These are phyloP conservation scores for Electrona antarctica DNA, from an alignment of 2,113 vertebrate genomes.

Conservation along the genomic window DNA sequence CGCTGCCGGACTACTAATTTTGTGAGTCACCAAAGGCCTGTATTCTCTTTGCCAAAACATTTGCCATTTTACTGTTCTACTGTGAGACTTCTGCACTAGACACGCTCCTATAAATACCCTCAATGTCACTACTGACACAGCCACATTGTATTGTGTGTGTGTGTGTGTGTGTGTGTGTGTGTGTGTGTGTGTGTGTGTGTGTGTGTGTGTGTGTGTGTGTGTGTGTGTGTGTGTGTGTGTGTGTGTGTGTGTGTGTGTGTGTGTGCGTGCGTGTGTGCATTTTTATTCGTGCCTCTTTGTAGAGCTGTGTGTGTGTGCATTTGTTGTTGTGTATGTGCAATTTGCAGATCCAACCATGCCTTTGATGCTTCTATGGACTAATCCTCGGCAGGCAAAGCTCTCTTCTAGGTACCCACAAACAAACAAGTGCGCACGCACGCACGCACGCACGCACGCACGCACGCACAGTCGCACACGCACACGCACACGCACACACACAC, in stretches of 20 bases:
- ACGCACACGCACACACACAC: slow-evolving; percentile 14
- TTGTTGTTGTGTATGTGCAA: not conserved
- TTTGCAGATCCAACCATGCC: slow-evolving; percentile 42
- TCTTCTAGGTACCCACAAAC: slow-evolving; percentile 39
- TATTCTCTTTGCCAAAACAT: not conserved
- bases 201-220: not conserved
- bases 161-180: slow-evolving; percentile 20
- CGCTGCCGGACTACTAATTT: not conserved
- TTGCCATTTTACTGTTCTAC: slow-evolving; percentile 4
- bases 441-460: not conserved
- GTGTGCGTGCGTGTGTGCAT: slow-evolving; percentile 8
- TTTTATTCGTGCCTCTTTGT: not conserved
- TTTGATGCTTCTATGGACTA: slow-evolving; percentile 68
- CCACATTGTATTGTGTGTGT: slow-evolving; percentile 32
- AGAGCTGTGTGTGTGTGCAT: not conserved
- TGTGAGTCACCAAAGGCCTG: not conserved
- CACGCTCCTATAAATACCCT: slow-evolving; percentile 39
- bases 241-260: slow-evolving; percentile 20
- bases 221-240: slow-evolving; percentile 26
- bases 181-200: slow-evolving; percentile 11
- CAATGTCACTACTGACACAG: slow-evolving; percentile 38
- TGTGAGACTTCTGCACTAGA: slow-evolving; percentile 31
- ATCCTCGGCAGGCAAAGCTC: slow-evolving; percentile 60
- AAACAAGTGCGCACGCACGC: not conserved
- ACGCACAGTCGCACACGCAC: not conserved